A percentile compares a stretch with the other conserved stretches of the same genome.
Conservation (phyloP, 1,140 invertebrate species). For the Theocolax elegans region DNA sequence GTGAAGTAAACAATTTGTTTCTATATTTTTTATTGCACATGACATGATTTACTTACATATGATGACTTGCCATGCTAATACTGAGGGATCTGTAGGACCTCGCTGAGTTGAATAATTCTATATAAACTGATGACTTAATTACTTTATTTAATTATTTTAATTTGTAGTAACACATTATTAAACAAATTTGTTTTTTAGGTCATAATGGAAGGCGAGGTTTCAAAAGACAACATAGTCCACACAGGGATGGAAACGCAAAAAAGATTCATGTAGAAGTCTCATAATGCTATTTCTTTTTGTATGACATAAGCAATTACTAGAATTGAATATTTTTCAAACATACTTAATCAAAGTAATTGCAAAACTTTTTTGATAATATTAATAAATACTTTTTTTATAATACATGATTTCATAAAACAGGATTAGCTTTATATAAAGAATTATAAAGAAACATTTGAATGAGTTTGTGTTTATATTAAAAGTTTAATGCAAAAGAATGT, state of each 20-base stretch:
- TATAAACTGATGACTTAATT: slow-evolving; percentile 52
- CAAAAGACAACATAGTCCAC: slow-evolving; percentile 34
- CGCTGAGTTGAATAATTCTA: slow-evolving; percentile 62
- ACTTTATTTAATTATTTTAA: slow-evolving; percentile 16
- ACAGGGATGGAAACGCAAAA: slow-evolving; percentile 25
- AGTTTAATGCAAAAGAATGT: too few relatives aligned
- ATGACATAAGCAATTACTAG: too few relatives aligned
- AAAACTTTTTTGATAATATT: slow-evolving; percentile 10
- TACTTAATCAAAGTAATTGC: background rate
- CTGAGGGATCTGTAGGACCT: slow-evolving; percentile 64
- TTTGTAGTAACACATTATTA: background rate
- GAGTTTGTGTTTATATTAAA: too few relatives aligned
- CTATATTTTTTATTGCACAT: background rate
- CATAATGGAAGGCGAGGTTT: slow-evolving; percentile 35
- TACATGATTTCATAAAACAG: too few relatives aligned
- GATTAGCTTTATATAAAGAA: too few relatives aligned
- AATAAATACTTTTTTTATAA: too few relatives aligned
- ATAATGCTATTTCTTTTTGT: background rate
- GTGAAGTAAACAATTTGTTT: background rate
- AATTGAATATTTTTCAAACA: too few relatives aligned
- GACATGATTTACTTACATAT: slow-evolving; percentile 41
- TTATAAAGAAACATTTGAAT: too few relatives aligned
- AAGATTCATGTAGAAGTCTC: background rate
- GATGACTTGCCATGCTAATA: slow-evolving; percentile 70
- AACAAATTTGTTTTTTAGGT: slow-evolving; percentile 25